phyloP scores from a whole-genome alignment of 2,797 vertebrate genomes.

The Rhyacichthys aspro region DNA sequence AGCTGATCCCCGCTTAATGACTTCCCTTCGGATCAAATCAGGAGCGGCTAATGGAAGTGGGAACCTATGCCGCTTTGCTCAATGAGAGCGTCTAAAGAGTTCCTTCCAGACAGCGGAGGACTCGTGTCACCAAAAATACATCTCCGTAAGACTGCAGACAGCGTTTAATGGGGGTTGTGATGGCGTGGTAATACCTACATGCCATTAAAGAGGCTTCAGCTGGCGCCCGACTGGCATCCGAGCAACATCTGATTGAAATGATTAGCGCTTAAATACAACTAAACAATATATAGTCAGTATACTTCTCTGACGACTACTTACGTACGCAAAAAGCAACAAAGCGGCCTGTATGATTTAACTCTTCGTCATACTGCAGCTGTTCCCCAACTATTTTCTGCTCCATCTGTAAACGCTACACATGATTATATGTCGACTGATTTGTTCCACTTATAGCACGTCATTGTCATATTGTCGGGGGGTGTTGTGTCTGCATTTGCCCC shows the following conservation, averaged over 20 bases:
- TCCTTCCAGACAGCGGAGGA: constrained; percentile 1
- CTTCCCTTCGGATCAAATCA: constrained; percentile 9
- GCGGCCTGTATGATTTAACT: constrained; percentile 9
- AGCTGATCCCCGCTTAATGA: neutral
- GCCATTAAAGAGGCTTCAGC: constrained; percentile 8
- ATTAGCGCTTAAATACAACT: neutral
- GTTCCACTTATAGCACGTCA: constrained; percentile 9
- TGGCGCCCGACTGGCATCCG: neutral
- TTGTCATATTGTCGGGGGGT: constrained; percentile 15
- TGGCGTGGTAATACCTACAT: neutral
- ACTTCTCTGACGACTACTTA: constrained; percentile 22
- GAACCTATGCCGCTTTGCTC: neutral
- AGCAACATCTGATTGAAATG: too few species aligned
- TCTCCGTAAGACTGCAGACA: constrained; percentile 1
- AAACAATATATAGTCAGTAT: neutral
- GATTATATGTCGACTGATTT: constrained; percentile 17
- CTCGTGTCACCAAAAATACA: neutral
- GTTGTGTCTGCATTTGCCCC: neutral
- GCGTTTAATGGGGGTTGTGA: constrained; percentile 4
- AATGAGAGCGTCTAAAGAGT: neutral
- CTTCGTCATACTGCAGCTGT: constrained; percentile 7
- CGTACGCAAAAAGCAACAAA: constrained; percentile 16
- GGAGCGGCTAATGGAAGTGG: neutral
- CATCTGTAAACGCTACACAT: neutral
- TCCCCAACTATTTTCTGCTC: constrained; percentile 5